These are phyloP conservation scores for Medauroidea extradentata DNA, from an alignment of 1,140 invertebrate genomes.

Conservation along the genomic window DNA sequence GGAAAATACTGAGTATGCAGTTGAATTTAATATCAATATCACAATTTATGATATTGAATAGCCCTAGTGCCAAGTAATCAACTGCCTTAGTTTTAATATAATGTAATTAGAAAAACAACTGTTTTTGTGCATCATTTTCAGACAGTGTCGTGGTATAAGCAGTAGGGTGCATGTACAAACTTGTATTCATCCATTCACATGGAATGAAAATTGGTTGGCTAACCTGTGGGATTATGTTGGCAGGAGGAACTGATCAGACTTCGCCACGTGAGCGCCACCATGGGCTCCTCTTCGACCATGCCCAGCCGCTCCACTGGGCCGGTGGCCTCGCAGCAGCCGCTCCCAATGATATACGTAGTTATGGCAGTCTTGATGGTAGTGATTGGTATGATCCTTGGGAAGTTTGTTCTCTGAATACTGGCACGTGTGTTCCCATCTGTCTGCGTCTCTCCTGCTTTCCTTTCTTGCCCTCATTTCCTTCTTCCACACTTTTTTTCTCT, in stretches of 20 bases:
- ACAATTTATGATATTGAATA: no score
- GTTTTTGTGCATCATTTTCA: no score
- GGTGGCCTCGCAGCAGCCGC: slow-evolving; percentile 23
- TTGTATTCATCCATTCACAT: no score
- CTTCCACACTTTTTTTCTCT: not conserved
- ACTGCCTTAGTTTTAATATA: no score
- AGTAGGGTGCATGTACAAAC: no score
- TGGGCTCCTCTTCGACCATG: slow-evolving; percentile 20
- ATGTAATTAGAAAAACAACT: no score
- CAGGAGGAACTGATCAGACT: slow-evolving; percentile 33
- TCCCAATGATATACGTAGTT: slow-evolving; percentile 42
- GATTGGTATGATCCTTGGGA: slow-evolving; percentile 46
- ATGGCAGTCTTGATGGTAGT: slow-evolving; percentile 40
- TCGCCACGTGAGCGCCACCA: slow-evolving; percentile 17
- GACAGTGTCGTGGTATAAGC: no score
- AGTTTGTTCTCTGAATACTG: slow-evolving; percentile 44
- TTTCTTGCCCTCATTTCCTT: slow-evolving; percentile 2
- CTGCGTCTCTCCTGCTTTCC: slow-evolving; percentile 2
- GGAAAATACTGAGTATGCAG: no score
- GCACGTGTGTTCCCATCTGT: not conserved
- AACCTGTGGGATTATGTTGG: not conserved
- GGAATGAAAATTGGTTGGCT: no score
- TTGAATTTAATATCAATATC: no score
- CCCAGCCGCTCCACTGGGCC: slow-evolving; percentile 23
- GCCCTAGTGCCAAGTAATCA: no score